Conservation (phyloP, 2,113 vertebrate genomes). For the Amblyopsis rosae region DNA sequence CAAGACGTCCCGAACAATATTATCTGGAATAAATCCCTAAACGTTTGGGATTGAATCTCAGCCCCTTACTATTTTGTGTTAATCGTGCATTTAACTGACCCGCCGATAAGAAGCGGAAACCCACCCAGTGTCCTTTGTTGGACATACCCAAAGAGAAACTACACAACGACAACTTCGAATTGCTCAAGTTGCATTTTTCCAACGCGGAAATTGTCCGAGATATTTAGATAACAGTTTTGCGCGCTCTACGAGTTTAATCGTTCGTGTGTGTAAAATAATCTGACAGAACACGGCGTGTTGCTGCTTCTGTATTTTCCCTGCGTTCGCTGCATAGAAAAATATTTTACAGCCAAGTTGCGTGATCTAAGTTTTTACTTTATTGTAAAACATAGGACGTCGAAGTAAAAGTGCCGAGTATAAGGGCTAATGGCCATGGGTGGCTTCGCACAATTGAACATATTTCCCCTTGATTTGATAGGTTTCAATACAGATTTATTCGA, state of each 20-base stretch:
- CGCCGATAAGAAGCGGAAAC: conserved; percentile 26
- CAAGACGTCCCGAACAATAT: conserved; percentile 1
- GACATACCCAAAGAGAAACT: neutral
- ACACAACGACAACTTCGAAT: conserved; percentile 8
- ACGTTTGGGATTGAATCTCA: neutral
- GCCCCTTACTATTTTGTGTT: conserved; percentile 16
- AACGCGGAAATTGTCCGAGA: conserved; percentile 54
- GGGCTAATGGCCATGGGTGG: neutral
- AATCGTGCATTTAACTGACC: conserved; percentile 37
- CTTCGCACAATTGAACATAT: neutral
- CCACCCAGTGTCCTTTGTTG: neutral
- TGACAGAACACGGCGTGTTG: conserved; percentile 17
- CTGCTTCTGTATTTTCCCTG: conserved; percentile 5
- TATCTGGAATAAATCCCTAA: neutral
- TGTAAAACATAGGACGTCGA: neutral
- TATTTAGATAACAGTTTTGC: conserved; percentile 59
- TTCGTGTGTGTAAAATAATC: neutral
- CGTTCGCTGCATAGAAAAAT: neutral
- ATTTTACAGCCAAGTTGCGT: too few relatives aligned
- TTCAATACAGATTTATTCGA: neutral
- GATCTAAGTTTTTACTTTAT: neutral
- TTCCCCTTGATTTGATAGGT: neutral
- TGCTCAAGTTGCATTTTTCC: neutral
- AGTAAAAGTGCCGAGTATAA: neutral
- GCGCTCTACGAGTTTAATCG: conserved; percentile 32